Base-by-base conservation (phyloP, 2,888 invertebrate species). In the Odontomyia ornata region DNA sequence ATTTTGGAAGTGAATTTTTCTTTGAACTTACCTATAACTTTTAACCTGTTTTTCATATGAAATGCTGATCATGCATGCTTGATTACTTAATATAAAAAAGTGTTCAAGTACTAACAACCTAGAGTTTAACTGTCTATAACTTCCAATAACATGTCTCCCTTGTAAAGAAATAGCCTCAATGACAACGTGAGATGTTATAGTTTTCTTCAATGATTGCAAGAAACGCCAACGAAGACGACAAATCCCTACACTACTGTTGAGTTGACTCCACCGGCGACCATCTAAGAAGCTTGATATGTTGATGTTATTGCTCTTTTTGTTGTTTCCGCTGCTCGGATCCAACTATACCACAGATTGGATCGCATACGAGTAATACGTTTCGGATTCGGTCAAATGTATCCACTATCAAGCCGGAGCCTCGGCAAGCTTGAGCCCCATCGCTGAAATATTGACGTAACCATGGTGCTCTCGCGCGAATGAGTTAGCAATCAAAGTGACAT, bases 401-500 rank as follows among this genome's bases (percentile, higher is more conserved):
- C n/a, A 52, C 36, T 36, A 36, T n/a, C n/a, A 52, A 52, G 52
- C 52, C 15, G 18, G 52, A n/a, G 52, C 4, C 52, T 52, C 52
- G 13, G 52, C 5, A 52, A 52, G 52, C 52, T 52, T 52, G 52
- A 52, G 52, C 18, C 36, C 13, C 15, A 46, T 4, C 18, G 60
- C 43, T 60, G 36, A 73, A 73, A 60, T 60, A 73, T 60, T 60
- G 73, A 73, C 73, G 73, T 60, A 73, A 73, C 52, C 73, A 21
- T 30, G 25, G 69, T 13, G 46, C 11, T n/a, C 23, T 69, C 30
- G 69, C 69, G 69, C 47, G 69, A 69, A 69, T 69, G 69, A 43
- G 36, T 73, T 60, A 23, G 36, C 73, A 73, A 73, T 73, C 73
- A 36, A 46, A 73, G 73, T 73, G 73, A 73, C 73, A 73, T 73